A percentile compares a stretch with the other conserved stretches of the same genome.
phyloP scores from a whole-genome alignment of 2,888 invertebrate species.

The Nematopogon swammerdamellus region DNA sequence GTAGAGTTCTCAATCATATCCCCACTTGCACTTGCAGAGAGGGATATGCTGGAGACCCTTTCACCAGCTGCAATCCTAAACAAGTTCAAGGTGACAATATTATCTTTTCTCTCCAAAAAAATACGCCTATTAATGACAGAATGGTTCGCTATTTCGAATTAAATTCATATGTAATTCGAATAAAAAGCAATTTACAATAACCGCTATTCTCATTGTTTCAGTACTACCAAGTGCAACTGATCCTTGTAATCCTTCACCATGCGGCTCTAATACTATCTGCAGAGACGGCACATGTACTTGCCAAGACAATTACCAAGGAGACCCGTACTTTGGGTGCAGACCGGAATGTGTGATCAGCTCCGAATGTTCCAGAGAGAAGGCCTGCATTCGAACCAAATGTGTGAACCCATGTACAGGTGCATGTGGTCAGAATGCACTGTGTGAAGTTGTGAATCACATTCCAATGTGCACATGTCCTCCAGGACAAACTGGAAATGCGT shows the following conservation, averaged over 20 bases:
- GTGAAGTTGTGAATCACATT: slow-evolving; percentile 71
- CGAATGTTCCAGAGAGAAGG: slow-evolving; percentile 66
- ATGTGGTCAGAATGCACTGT: slow-evolving; percentile 72
- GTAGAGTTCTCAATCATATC: slow-evolving; percentile 72
- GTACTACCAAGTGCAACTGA: slow-evolving; percentile 33
- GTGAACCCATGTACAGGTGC: slow-evolving; percentile 70
- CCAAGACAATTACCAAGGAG: slow-evolving; percentile 59
- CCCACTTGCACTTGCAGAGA: slow-evolving; percentile 71
- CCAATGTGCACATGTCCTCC: slow-evolving; percentile 73
- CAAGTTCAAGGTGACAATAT: slow-evolving; percentile 47
- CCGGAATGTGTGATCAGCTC: slow-evolving; percentile 73
- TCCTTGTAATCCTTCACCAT: slow-evolving; percentile 64
- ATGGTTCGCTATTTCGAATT: too few relatives aligned
- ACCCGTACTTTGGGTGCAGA: slow-evolving; percentile 66
- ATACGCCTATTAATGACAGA: too few relatives aligned
- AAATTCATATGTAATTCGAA: too few relatives aligned
- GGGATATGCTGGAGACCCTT: slow-evolving; percentile 75
- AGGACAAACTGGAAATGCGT: slow-evolving; percentile 69
- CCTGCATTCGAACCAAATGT: slow-evolving; percentile 69
- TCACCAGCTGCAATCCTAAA: slow-evolving; percentile 61
- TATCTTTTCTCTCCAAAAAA: neutral
- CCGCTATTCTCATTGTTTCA: slow-evolving; percentile 16
- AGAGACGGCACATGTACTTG: slow-evolving; percentile 60
- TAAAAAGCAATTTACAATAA: too few relatives aligned
- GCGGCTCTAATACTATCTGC: slow-evolving; percentile 62